Percentiles rank a stretch among this genome's conserved stretches.
Evolutionary conservation across 2,888 invertebrate species (phyloP).

Genomic region (Drosophila macrothrix): DNA sequence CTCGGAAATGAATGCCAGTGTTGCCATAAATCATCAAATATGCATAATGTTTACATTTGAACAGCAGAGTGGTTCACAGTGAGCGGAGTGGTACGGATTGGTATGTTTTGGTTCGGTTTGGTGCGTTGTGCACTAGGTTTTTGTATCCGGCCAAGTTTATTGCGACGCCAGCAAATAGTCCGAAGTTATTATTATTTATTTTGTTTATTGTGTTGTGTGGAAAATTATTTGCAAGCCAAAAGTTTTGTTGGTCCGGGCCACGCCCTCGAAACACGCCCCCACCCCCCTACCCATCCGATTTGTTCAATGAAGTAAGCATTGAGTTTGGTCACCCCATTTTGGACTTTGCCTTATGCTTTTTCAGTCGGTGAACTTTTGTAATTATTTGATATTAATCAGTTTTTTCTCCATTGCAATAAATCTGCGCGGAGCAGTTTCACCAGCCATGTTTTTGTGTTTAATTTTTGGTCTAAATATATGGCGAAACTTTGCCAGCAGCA

Average conservation of each 20-base stretch:
- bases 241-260: slow-evolving; percentile 53
- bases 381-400: slow-evolving; percentile 82
- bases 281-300: background rate
- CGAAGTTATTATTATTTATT: slow-evolving; percentile 78
- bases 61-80: slow-evolving; percentile 44
- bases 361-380: slow-evolving; percentile 75
- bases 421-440: slow-evolving; percentile 38
- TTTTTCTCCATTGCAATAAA: slow-evolving; percentile 70
- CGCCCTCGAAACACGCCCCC: slow-evolving; percentile 7
- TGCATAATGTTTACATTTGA: slow-evolving; percentile 82
- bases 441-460: slow-evolving; percentile 18
- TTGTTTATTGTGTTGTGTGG: slow-evolving; percentile 80
- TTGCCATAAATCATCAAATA: slow-evolving; percentile 83
- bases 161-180: slow-evolving; percentile 73
- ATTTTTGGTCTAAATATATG: slow-evolving; percentile 38
- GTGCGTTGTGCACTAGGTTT: slow-evolving; percentile 19
- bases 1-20: slow-evolving; percentile 81
- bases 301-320: slow-evolving; percentile 69
- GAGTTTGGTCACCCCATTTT: slow-evolving; percentile 27
- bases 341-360: slow-evolving; percentile 64
- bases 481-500: slow-evolving; percentile 41
- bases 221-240: slow-evolving; percentile 79
- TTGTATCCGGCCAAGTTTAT: slow-evolving; percentile 66
- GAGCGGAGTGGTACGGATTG: background rate
- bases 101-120: slow-evolving; percentile 1